A percentile compares a stretch with the other conserved stretches of the same genome.
These are phyloP conservation scores for Dilophus febrilis DNA, from an alignment of 2,888 invertebrate genomes.

Conservation along the genomic window DNA sequence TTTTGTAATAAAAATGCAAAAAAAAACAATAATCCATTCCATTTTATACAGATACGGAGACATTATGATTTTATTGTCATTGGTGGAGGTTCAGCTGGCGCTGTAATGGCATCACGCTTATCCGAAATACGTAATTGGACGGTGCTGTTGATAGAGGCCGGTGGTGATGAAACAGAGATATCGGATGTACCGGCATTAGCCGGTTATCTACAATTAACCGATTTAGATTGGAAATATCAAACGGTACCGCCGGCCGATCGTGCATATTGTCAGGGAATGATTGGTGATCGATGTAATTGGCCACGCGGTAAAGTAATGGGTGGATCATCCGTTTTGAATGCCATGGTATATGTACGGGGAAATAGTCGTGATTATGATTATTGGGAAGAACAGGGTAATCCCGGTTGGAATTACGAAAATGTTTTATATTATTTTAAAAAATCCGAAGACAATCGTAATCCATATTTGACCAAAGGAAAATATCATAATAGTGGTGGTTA, in stretches of 20 bases:
- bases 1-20: neutral
- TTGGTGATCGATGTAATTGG: slow-evolving; percentile 77
- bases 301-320: slow-evolving; percentile 83
- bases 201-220: slow-evolving; percentile 68
- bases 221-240: slow-evolving; percentile 85
- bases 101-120: slow-evolving; percentile 69
- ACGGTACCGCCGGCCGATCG: slow-evolving; percentile 61
- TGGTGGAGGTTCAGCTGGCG: slow-evolving; percentile 79
- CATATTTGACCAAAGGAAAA: slow-evolving; percentile 53
- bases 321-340: slow-evolving; percentile 74
- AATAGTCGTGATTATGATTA: slow-evolving; percentile 73
- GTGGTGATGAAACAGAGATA: slow-evolving; percentile 75
- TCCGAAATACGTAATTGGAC: slow-evolving; percentile 70
- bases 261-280: slow-evolving; percentile 76
- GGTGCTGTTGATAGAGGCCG: slow-evolving; percentile 69
- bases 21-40: too few species aligned
- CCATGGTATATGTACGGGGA: slow-evolving; percentile 83
- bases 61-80: slow-evolving; percentile 77
- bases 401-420: slow-evolving; percentile 71
- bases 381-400: slow-evolving; percentile 69
- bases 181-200: slow-evolving; percentile 75
- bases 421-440: slow-evolving; percentile 73
- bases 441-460: slow-evolving; percentile 76
- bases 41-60: slow-evolving; percentile 51
- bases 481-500: slow-evolving; percentile 68